phyloP scores from a whole-genome alignment of 2,113 vertebrate species.

The Morone chrysops region DNA sequence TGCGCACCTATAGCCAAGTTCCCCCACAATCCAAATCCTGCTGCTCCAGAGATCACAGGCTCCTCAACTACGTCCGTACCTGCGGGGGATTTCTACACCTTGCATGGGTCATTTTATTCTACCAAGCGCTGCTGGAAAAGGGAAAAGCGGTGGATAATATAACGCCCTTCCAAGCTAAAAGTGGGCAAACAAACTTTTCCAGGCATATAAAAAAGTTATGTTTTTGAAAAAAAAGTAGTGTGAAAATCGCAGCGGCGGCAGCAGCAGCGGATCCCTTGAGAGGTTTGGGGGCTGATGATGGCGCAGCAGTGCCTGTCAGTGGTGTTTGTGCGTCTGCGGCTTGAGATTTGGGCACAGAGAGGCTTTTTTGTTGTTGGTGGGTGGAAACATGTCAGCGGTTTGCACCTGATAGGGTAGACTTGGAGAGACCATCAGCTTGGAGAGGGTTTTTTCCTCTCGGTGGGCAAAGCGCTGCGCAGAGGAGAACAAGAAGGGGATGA shows the following conservation, averaged over 20 bases:
- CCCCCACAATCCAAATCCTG: constrained; percentile 32
- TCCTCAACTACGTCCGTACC: constrained; percentile 78
- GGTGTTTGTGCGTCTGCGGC: constrained; percentile 81
- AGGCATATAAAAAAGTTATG: constrained; percentile 5
- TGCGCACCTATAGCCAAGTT: constrained; percentile 37
- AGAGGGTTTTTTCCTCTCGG: constrained; percentile 53
- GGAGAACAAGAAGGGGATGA: constrained; percentile 14
- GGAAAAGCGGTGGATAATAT: constrained; percentile 30
- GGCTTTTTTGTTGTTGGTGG: constrained; percentile 85
- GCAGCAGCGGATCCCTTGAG: constrained; percentile 63
- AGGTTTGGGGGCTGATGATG: constrained; percentile 68
- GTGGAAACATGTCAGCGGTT: constrained; percentile 88
- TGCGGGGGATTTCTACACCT: constrained; percentile 80
- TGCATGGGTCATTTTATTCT: constrained; percentile 78
- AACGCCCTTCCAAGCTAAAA: constrained; percentile 45
- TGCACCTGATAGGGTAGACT: constrained; percentile 89
- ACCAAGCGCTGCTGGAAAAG: constrained; percentile 50
- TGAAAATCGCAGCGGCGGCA: constrained; percentile 36
- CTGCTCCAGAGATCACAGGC: constrained; percentile 70
- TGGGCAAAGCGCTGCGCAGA: constrained; percentile 58
- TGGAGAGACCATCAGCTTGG: constrained; percentile 77
- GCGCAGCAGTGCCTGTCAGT: constrained; percentile 80
- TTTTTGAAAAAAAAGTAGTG: background rate
- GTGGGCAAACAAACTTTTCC: constrained; percentile 56
- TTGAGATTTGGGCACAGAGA: constrained; percentile 83